Evolutionary conservation across 2,797 vertebrate species (phyloP).

Genomic region (Pelobates cultripes): DNA sequence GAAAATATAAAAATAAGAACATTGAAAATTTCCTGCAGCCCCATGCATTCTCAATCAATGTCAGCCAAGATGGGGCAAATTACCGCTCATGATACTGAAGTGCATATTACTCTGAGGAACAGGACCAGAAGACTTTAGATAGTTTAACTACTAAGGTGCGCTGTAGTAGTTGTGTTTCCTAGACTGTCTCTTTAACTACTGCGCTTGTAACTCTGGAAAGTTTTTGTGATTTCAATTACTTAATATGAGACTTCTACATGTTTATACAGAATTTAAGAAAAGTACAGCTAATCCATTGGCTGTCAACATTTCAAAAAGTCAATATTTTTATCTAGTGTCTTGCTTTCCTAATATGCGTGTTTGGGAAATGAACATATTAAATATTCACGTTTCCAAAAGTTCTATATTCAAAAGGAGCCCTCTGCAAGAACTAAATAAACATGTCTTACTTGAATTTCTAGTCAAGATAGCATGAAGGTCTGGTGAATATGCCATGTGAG

Average conservation of each 20-base stretch:
- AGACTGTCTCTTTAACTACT: too few species aligned
- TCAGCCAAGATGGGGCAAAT: too few species aligned
- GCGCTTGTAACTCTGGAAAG: neutral
- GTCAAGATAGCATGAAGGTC: neutral
- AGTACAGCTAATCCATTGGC: slow-evolving; percentile 24
- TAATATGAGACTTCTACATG: neutral
- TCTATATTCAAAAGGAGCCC: neutral
- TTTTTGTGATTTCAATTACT: neutral
- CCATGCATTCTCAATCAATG: too few species aligned
- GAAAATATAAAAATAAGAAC: too few species aligned
- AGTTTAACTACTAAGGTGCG: too few species aligned
- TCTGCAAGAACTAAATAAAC: neutral
- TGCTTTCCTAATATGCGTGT: neutral
- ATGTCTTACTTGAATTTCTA: neutral
- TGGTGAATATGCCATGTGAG: neutral
- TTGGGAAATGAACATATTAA: neutral
- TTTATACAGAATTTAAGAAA: slow-evolving; percentile 14
- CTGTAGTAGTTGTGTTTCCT: too few species aligned
- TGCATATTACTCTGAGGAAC: too few species aligned
- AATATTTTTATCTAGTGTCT: neutral
- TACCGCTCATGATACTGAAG: too few species aligned
- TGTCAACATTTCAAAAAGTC: neutral
- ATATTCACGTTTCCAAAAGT: neutral
- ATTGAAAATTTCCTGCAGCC: too few species aligned
- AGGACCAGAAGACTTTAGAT: too few species aligned